Percentiles rank a stretch among this genome's conserved stretches.
Conservation (phyloP, 1,140 invertebrate genomes). For the Saccostrea echinata region DNA sequence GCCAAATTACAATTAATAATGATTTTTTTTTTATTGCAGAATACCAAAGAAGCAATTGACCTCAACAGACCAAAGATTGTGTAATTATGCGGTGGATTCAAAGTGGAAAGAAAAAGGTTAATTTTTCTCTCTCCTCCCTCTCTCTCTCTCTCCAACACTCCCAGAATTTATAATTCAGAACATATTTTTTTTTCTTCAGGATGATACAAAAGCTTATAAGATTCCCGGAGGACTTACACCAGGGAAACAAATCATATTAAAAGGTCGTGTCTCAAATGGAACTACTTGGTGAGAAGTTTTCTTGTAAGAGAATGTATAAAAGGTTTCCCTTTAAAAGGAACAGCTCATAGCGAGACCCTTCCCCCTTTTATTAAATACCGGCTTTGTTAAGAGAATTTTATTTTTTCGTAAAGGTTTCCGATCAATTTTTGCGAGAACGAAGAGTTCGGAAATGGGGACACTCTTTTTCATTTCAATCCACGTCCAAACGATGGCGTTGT, state of each 20-base stretch:
- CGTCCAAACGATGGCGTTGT: slow-evolving; percentile 79
- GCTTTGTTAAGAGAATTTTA: neutral
- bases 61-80: neutral
- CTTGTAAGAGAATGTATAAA: neutral
- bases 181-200: neutral
- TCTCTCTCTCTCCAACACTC: too few species aligned
- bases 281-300: neutral
- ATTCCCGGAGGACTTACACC: neutral
- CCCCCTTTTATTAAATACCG: too few species aligned
- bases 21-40: too few species aligned
- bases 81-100: neutral
- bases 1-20: too few species aligned
- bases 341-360: too few species aligned
- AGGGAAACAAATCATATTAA: neutral
- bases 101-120: neutral
- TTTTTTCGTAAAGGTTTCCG: slow-evolving; percentile 60
- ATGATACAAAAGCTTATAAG: neutral
- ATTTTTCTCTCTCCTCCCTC: neutral
- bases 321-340: too few species aligned
- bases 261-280: neutral
- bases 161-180: too few species aligned
- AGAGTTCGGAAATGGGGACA: slow-evolving; percentile 50
- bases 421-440: slow-evolving; percentile 68
- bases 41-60: too few species aligned
- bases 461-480: slow-evolving; percentile 86